Percentiles rank a stretch among this genome's conserved stretches.
Conservation (phyloP, 2,113 vertebrate species). For the Merops nubicus region DNA sequence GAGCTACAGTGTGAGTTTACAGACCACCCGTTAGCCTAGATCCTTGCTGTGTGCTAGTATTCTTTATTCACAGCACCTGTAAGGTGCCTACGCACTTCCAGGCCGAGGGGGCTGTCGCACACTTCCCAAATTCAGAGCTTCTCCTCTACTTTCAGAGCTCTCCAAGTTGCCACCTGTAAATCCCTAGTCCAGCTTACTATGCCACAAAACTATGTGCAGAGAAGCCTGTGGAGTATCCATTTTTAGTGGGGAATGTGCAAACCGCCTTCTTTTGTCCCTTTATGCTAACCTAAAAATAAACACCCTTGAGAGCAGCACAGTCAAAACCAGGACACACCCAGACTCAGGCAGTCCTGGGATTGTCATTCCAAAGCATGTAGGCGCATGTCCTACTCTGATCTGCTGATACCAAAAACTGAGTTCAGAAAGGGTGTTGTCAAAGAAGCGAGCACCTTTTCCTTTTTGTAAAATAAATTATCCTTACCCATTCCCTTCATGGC, state of each 20-base stretch:
- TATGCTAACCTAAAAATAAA: neutral
- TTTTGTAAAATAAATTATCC: neutral
- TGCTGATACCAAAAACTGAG: neutral
- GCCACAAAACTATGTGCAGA: neutral
- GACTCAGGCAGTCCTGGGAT: neutral
- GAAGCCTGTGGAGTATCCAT: neutral
- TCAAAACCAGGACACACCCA: neutral
- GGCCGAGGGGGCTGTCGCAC: rapidly evolving
- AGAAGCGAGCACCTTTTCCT: neutral
- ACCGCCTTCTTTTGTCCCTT: neutral
- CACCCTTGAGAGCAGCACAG: neutral
- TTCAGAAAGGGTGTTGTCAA: neutral
- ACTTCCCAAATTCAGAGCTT: neutral
- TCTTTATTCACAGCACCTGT: neutral
- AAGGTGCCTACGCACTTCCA: neutral
- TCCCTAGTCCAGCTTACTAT: neutral
- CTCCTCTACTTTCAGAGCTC: neutral
- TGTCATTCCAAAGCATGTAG: neutral
- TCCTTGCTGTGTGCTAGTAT: neutral
- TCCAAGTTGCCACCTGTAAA: neutral
- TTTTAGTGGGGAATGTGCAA: neutral
- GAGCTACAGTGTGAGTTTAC: neutral
- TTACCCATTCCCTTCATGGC: slow-evolving; percentile 98
- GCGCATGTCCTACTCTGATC: rapidly evolving
- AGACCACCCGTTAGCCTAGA: neutral